Conservation (phyloP, 2,113 vertebrate genomes). For the Zosterops japonicus region DNA sequence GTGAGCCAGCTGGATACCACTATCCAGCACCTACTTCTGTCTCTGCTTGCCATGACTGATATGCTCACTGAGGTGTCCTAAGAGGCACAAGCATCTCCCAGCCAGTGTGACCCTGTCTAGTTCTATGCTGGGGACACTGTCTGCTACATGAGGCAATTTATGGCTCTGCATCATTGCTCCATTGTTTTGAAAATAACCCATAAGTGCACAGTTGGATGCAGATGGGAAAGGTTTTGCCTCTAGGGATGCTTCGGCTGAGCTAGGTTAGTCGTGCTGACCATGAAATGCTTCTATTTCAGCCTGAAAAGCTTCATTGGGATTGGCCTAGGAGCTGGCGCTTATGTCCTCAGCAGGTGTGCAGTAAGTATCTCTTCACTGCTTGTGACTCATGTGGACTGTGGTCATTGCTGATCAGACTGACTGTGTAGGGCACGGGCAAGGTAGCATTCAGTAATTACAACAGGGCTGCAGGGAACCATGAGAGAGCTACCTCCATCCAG, state of each 20-base stretch:
- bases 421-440: background rate
- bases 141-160: background rate
- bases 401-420: background rate
- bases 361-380: conserved; percentile 78
- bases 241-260: background rate
- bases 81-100: background rate
- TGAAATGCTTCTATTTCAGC: conserved; percentile 73
- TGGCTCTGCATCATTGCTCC: background rate
- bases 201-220: background rate
- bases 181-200: background rate
- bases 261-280: background rate
- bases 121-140: background rate
- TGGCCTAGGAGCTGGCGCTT: conserved; percentile 89
- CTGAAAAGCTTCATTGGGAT: conserved; percentile 91
- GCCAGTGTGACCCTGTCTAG: background rate
- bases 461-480: background rate
- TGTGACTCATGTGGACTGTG: background rate
- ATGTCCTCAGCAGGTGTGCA: conserved; percentile 88
- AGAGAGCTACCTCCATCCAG: background rate
- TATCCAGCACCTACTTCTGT: background rate
- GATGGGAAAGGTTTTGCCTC: background rate
- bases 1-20: background rate
- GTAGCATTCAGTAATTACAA: background rate
- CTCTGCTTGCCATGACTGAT: background rate
- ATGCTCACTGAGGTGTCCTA: background rate